A percentile compares a stretch with the other conserved stretches of the same genome.
phyloP scores from a whole-genome alignment of 1,140 invertebrate genomes.

The Agraylea sexmaculata region DNA sequence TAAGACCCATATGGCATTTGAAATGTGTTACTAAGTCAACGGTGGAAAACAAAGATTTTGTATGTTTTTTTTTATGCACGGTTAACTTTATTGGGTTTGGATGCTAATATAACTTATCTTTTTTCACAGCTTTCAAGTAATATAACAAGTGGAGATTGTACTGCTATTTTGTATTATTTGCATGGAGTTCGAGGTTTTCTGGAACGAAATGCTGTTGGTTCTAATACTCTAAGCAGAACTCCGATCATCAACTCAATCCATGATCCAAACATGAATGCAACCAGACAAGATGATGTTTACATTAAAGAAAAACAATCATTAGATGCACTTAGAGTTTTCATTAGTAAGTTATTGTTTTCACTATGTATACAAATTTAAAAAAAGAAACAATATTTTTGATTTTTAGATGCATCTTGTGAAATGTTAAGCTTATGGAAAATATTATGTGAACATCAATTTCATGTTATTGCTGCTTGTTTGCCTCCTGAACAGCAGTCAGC shows the following conservation, averaged over 20 bases:
- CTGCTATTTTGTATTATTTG: slow-evolving; percentile 34
- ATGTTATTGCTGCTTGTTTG: slow-evolving; percentile 61
- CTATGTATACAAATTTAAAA: not conserved
- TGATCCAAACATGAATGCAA: slow-evolving; percentile 26
- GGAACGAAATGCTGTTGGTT: slow-evolving; percentile 27
- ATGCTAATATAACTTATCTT: not conserved
- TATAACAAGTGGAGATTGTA: slow-evolving; percentile 38
- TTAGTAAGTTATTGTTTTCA: slow-evolving; percentile 35
- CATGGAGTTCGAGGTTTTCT: slow-evolving; percentile 38
- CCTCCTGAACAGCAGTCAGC: slow-evolving; percentile 46
- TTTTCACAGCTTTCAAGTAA: slow-evolving; percentile 35
- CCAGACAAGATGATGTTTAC: slow-evolving; percentile 28
- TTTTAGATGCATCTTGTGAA: slow-evolving; percentile 64
- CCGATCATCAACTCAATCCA: slow-evolving; percentile 25
- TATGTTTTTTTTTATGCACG: slow-evolving; percentile 31
- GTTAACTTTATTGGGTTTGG: not conserved
- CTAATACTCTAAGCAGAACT: slow-evolving; percentile 5
- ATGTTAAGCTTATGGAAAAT: slow-evolving; percentile 90
- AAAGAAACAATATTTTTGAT: slow-evolving; percentile 1
- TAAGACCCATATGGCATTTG: slow-evolving; percentile 70
- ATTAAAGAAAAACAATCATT: slow-evolving; percentile 62
- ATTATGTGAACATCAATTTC: slow-evolving; percentile 84
- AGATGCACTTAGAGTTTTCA: slow-evolving; percentile 62
- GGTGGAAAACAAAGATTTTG: slow-evolving; percentile 46
- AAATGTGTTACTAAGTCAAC: slow-evolving; percentile 55